Percentiles rank a stretch among this genome's conserved stretches.
Conservation (phyloP, 1,140 invertebrate species). For the Bombus superbus region DNA sequence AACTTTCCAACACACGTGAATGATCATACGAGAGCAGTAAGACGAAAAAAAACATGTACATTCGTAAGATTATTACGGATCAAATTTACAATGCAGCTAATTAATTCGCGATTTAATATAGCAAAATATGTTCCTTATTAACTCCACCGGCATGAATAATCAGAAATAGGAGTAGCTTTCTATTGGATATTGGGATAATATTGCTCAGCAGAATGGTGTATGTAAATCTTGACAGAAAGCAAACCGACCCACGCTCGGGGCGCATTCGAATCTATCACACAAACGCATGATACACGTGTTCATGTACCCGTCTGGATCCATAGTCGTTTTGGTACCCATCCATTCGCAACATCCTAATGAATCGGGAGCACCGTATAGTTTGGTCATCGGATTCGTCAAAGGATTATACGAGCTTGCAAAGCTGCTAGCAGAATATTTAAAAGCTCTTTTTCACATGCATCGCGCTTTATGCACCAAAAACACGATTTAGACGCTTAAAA, state of each 20-base stretch:
- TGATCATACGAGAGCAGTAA: background rate
- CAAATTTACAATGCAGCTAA: background rate
- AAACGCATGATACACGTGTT: background rate
- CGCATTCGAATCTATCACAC: background rate
- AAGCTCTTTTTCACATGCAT: background rate
- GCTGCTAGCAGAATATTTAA: background rate
- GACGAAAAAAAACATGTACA: too few species aligned
- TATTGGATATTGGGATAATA: background rate
- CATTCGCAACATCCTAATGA: background rate
- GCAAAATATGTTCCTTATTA: background rate
- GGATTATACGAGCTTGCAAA: background rate
- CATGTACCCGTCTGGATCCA: too few species aligned
- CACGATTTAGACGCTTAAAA: background rate
- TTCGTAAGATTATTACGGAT: too few species aligned
- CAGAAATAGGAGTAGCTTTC: background rate
- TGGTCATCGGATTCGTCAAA: background rate
- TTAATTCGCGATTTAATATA: background rate
- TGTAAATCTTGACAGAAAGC: slow-evolving; percentile 13
- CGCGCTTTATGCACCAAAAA: background rate
- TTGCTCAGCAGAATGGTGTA: background rate
- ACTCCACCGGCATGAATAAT: background rate
- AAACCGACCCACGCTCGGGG: background rate
- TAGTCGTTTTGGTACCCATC: background rate
- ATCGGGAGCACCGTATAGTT: background rate
- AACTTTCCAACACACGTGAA: background rate